Conservation (phyloP, 2,113 vertebrate species). For the Hypomesus transpacificus region DNA sequence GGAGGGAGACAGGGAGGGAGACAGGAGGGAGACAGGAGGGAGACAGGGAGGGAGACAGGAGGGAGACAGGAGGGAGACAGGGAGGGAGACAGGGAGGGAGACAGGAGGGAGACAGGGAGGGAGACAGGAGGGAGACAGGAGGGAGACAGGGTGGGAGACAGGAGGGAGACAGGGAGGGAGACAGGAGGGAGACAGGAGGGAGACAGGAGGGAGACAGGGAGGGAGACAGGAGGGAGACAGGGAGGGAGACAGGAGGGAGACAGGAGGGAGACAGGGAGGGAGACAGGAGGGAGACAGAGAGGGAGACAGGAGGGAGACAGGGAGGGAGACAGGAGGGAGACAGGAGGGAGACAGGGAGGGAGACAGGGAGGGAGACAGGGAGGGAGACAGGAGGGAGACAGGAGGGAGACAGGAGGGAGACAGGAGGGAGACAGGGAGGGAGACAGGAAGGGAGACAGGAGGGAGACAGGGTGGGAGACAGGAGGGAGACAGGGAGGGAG, state of each 20-base stretch:
- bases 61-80: background rate
- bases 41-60: background rate
- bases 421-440: background rate
- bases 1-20: background rate
- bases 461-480: background rate
- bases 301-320: background rate
- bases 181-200: background rate
- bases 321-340: background rate
- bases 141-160: background rate
- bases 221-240: background rate
- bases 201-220: background rate
- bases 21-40: background rate
- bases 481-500: constrained; percentile 42
- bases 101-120: background rate
- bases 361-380: background rate
- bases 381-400: background rate
- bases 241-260: background rate
- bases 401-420: background rate
- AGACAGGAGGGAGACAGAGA: background rate
- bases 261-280: background rate
- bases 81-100: background rate
- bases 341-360: background rate
- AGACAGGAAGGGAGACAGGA: background rate
- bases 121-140: background rate
- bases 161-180: too few species aligned